phyloP scores from a whole-genome alignment of 2,888 invertebrate genomes.

The Antheraea yamamai region DNA sequence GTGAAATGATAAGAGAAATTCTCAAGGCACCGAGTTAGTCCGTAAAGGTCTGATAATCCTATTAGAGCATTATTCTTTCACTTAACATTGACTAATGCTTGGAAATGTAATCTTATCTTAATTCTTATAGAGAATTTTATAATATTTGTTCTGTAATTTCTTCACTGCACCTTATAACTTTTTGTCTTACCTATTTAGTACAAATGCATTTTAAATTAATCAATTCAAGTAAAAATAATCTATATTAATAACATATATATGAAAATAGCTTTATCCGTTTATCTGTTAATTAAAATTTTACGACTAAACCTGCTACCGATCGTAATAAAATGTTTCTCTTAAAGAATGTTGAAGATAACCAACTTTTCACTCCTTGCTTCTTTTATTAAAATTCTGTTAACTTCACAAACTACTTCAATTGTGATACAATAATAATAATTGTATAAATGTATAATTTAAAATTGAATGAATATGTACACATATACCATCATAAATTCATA shows the following conservation, averaged over 20 bases:
- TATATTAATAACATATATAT: background rate
- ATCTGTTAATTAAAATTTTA: no score
- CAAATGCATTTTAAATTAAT: background rate
- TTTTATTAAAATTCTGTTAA: background rate
- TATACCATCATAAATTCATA: background rate
- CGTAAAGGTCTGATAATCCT: slow-evolving; percentile 41
- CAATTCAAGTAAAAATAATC: background rate
- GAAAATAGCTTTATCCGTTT: no score
- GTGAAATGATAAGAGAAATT: slow-evolving; percentile 16
- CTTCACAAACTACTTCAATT: background rate
- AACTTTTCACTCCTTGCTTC: no score
- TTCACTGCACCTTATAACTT: background rate
- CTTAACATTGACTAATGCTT: slow-evolving; percentile 21
- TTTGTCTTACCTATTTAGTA: background rate
- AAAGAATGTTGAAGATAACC: no score
- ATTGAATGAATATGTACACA: background rate
- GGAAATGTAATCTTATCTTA: slow-evolving; percentile 31
- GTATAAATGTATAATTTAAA: background rate
- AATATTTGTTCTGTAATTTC: background rate
- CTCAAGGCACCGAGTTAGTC: slow-evolving; percentile 34
- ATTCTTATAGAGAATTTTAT: slow-evolving; percentile 8
- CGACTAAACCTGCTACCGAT: no score
- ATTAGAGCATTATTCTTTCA: slow-evolving; percentile 41
- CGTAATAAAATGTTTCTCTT: no score
- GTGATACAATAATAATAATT: background rate